Evolutionary conservation across 2,888 invertebrate species (phyloP), one percentile per base, ranked within the genome.

Genomic region (Blera fallax): DNA sequence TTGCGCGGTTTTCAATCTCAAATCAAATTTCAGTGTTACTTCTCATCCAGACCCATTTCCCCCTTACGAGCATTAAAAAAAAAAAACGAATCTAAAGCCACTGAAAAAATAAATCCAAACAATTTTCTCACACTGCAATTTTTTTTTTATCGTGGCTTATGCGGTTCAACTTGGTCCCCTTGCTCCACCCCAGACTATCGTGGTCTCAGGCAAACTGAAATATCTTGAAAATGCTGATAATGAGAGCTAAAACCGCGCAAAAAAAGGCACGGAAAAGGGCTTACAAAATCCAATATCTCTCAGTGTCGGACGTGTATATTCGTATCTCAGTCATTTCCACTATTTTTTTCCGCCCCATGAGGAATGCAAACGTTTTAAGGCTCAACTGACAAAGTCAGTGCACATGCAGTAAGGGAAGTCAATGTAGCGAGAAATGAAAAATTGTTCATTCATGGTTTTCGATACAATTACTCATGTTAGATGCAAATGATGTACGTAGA

Each of bases 61-160:
- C 34, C 11, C 40, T 8, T n/a, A 50, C n/a, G 32, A 11, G 7
- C 18, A n/a, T 24, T 50, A 8, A 40, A 73, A 29, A 2, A 21
- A 37, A 72, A 50, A 70, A 40, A 14, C 4, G 27, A 37, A 37
- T n/a, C n/a, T n/a, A n/a, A n/a, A n/a, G n/a, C n/a, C n/a, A 24
- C 24, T 34, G 34, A 40, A 24, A 45, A 48, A 34, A 43, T 16
- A 40, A 50, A n/a, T 62, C 69, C 58, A 67, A 83, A 52, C 54
- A 56, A 73, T 65, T 83, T 78, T 83, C 83, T 73, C 83, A 83
- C 83, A 83, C 73, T 74, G 72, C 32, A 78, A 78, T 78, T 74
- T 62, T 73, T 78, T 74, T 62, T 73, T 62, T 78, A 83, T 83
- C 78, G 37, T 65, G 29, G 8, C 37, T 60, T 40, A 52, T 65